phyloP scores from a whole-genome alignment of 1,140 invertebrate genomes.

The Bombus fervidus region DNA sequence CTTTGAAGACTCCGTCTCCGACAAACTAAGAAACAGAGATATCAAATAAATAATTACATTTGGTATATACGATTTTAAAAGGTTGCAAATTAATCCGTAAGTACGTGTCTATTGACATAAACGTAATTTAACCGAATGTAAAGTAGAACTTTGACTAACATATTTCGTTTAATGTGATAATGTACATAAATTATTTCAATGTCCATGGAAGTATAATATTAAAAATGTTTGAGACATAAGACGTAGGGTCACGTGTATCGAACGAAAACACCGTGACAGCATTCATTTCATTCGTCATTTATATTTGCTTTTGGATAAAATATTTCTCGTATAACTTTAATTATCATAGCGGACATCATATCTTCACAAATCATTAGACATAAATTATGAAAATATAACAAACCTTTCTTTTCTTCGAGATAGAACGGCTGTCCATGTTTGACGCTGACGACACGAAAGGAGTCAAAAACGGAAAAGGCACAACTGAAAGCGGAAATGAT shows the following conservation, averaged over 20 bases:
- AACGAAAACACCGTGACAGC: slow-evolving; percentile 35
- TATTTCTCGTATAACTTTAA: slow-evolving; percentile 42
- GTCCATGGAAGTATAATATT: not conserved
- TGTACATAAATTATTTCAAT: not conserved
- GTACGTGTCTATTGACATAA: not conserved
- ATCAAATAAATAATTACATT: slow-evolving; percentile 32
- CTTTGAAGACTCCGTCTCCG: slow-evolving; percentile 98
- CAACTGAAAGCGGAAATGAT: slow-evolving; percentile 28
- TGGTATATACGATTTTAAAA: not conserved
- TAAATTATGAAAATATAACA: slow-evolving; percentile 56
- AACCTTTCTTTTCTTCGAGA: slow-evolving; percentile 81
- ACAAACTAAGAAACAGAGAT: slow-evolving; percentile 92
- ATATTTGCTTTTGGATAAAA: slow-evolving; percentile 49
- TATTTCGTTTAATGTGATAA: not conserved
- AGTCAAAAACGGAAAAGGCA: slow-evolving; percentile 9
- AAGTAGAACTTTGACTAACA: not conserved
- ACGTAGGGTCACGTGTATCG: not conserved
- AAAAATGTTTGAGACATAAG: not conserved
- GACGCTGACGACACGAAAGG: not conserved
- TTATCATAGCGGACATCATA: slow-evolving; percentile 48
- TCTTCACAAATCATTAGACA: slow-evolving; percentile 57
- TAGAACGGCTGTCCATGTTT: slow-evolving; percentile 77
- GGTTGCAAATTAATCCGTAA: slow-evolving; percentile 33
- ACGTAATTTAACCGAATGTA: not conserved
- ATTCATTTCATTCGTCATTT: slow-evolving; percentile 58